Conservation (phyloP, 2,113 vertebrate species). For the Podarcis muralis region DNA sequence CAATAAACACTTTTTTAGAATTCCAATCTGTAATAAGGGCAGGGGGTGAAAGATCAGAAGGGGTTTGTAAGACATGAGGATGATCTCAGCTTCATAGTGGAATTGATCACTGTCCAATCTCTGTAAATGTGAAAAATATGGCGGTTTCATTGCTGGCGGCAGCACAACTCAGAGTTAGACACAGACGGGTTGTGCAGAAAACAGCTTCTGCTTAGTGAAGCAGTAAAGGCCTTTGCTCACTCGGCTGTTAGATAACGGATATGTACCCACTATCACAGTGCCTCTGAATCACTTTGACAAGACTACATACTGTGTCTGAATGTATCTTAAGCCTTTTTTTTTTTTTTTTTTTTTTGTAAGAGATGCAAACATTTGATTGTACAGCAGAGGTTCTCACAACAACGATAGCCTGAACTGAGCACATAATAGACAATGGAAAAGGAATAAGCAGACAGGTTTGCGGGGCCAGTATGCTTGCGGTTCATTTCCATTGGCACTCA, state of each 20-base stretch:
- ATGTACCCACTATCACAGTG: background rate
- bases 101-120: background rate
- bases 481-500: background rate
- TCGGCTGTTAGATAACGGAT: slow-evolving; percentile 15
- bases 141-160: slow-evolving; percentile 11
- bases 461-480: background rate
- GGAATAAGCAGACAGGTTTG: background rate
- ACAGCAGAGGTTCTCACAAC: background rate
- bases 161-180: background rate
- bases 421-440: background rate
- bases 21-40: background rate
- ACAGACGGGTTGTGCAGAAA: slow-evolving; percentile 12
- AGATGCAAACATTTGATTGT: background rate
- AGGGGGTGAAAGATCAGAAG: background rate
- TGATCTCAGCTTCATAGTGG: background rate
- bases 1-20: background rate
- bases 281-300: slow-evolving; percentile 11
- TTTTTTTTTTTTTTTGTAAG: background rate
- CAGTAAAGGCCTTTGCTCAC: slow-evolving; percentile 12
- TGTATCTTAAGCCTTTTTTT: background rate
- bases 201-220: slow-evolving; percentile 28
- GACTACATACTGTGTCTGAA: slow-evolving; percentile 4
- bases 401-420: background rate
- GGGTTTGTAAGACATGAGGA: background rate
- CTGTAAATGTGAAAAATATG: slow-evolving; percentile 17